Base-by-base conservation (phyloP, 2,113 vertebrate species). In the Meles meles region DNA sequence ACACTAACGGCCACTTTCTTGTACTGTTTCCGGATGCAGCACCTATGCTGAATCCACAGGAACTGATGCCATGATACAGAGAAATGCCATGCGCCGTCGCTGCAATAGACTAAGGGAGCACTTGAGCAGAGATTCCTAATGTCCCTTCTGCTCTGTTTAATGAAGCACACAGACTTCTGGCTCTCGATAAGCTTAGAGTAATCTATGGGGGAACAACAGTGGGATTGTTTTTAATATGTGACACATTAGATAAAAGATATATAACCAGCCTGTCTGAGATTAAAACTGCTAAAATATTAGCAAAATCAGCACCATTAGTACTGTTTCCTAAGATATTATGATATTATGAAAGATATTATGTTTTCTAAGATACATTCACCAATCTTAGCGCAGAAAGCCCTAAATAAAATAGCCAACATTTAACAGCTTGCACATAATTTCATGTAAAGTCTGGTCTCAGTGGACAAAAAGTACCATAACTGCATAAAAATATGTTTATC, bases 381-480 rank as follows among this genome's bases (percentile, higher is more conserved):
- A 94, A n/a, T 25, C 89, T 95, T 88, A 93, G 57, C 34, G 80
- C 10, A 97, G 81, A 79, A 98, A 98, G 31, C 4, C 74, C 29
- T 96, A 67, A 97, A 69, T 17, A 91, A 90, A 97, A 77, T 10
- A 97, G 90, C 6, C 94, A 9, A 59, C 80, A 93, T 96, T 98
- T 97, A 96, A 97, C 42, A 97, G 55, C 63, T 98, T 98, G 84
- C 93, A 98, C 97, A 97, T 97, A 95, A 97, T 96, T 98, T 97
- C 92, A 83, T 94, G 94, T 94, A 95, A 98, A 98, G 93, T 37
- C 93, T 98, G 93, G 63, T 94, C 88, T 94, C 95, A 85, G 49
- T 82, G 96, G 96, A 97, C 98, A 97, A 98, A 92, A 96, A 95
- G 88, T 27, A 96, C 0, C 97, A 23, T 72, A 88, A 94, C 29